Conservation (phyloP, 2,797 vertebrate species). For the Clarias fuscus region DNA sequence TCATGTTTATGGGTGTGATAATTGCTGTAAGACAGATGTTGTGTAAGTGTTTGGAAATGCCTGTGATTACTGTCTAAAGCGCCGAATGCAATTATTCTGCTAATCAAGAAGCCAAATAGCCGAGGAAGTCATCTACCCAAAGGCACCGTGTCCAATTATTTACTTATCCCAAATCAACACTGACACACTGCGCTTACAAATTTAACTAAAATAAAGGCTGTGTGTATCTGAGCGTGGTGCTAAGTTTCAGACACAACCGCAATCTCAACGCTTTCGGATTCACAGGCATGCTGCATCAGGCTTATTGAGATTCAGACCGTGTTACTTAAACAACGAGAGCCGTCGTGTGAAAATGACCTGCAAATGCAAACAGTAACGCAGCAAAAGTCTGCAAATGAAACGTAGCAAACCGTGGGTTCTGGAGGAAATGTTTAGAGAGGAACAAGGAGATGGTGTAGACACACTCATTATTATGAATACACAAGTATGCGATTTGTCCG, state of each 20-base stretch:
- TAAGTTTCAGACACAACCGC: background rate
- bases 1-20: conserved; percentile 33
- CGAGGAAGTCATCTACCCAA: conserved; percentile 48
- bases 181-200: conserved; percentile 45
- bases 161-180: conserved; percentile 46
- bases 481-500: background rate
- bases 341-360: conserved; percentile 42
- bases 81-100: conserved; percentile 52
- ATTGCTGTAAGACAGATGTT: conserved; percentile 48
- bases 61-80: conserved; percentile 47
- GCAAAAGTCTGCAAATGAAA: background rate
- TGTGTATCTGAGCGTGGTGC: background rate
- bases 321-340: conserved; percentile 27
- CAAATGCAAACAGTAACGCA: background rate
- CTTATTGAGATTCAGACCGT: conserved; percentile 25
- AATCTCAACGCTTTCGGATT: conserved; percentile 14
- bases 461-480: background rate
- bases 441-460: background rate
- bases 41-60: conserved; percentile 42
- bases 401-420: background rate
- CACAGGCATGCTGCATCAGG: conserved; percentile 32
- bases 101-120: conserved; percentile 52
- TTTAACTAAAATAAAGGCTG: conserved; percentile 21
- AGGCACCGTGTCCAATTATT: conserved; percentile 54
- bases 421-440: conserved; percentile 6